phyloP scores from a whole-genome alignment of 1,140 invertebrate species.

The Tenebrio molitor region DNA sequence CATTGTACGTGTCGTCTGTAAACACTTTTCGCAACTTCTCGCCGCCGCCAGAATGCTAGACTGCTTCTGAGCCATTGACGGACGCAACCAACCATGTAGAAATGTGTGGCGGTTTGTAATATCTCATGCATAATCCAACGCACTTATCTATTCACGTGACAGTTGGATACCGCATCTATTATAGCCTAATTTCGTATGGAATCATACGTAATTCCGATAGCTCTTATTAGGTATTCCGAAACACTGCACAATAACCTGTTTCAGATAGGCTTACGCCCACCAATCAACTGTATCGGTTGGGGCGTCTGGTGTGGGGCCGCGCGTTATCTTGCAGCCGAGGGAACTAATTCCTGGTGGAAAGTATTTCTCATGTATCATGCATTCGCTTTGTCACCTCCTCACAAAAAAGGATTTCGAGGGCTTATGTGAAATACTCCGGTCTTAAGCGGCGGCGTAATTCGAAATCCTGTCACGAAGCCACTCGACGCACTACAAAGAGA shows the following conservation, averaged over 20 bases:
- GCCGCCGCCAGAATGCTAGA: neutral
- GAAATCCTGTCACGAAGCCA: constrained; percentile 4
- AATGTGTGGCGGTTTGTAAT: neutral
- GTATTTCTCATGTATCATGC: too few species aligned
- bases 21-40: neutral
- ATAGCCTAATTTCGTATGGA: neutral
- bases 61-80: neutral
- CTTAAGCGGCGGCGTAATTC: neutral
- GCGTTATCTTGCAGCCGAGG: too few species aligned
- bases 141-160: constrained; percentile 15
- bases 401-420: neutral
- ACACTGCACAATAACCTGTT: too few species aligned
- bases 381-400: too few species aligned
- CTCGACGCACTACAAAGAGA: constrained; percentile 10
- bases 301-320: too few species aligned
- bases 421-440: constrained; percentile 10
- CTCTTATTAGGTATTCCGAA: neutral
- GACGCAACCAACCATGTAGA: constrained; percentile 2
- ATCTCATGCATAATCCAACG: constrained; percentile 30
- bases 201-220: neutral
- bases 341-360: too few species aligned
- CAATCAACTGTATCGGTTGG: too few species aligned
- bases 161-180: neutral
- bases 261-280: too few species aligned
- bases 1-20: too few species aligned